phyloP scores from a whole-genome alignment of 2,888 invertebrate genomes.

The Cremastobaeus sp. region DNA sequence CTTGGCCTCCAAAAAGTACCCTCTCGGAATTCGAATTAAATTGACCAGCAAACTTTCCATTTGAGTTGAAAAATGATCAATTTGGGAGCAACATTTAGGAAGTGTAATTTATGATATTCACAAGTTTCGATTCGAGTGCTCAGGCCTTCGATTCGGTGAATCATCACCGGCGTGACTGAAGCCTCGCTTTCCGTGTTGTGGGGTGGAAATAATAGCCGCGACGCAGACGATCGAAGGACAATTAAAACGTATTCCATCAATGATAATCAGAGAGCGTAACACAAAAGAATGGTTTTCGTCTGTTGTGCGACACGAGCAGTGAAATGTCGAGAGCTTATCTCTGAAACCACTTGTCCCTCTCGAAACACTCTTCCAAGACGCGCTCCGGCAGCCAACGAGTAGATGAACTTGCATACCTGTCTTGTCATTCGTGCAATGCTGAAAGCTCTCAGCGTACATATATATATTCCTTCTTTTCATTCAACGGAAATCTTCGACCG shows the following conservation, averaged over 20 bases:
- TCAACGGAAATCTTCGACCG: conserved; percentile 1
- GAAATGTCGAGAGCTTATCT: conserved; percentile 66
- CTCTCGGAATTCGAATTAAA: too few species aligned
- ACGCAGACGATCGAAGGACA: conserved; percentile 33
- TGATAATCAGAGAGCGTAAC: conserved; percentile 28
- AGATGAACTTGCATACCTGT: conserved; percentile 58
- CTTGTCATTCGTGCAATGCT: conserved; percentile 42
- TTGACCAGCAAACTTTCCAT: too few species aligned
- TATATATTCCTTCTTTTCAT: conserved; percentile 43
- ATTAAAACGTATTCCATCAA: conserved; percentile 44
- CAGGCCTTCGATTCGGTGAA: conserved; percentile 19
- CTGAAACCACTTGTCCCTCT: conserved; percentile 59
- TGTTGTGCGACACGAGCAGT: conserved; percentile 60
- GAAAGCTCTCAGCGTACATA: conserved; percentile 58
- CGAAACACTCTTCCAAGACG: conserved; percentile 57
- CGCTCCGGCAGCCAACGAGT: conserved; percentile 58
- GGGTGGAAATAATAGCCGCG: conserved; percentile 9
- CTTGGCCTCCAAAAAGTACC: too few species aligned
- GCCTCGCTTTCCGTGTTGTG: conserved; percentile 19
- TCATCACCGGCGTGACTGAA: conserved; percentile 23
- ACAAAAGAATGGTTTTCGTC: conserved; percentile 56
- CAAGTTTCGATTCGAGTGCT: too few species aligned
- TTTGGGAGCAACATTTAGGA: too few species aligned
- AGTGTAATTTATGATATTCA: too few species aligned
- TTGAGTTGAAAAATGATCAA: too few species aligned